Base-by-base conservation (phyloP, 2,113 vertebrate species). In the Phrynosoma blainvillii region DNA sequence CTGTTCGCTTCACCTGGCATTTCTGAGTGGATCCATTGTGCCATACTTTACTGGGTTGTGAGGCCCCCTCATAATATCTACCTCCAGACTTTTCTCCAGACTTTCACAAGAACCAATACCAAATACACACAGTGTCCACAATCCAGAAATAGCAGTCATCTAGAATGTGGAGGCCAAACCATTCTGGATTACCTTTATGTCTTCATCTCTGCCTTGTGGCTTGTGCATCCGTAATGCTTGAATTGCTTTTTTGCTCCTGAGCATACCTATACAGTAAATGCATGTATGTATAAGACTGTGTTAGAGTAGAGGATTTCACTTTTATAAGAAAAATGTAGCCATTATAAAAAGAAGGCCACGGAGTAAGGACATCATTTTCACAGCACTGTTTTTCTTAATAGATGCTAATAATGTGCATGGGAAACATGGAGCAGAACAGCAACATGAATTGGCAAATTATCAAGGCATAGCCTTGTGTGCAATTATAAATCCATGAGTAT, bases 401-500 rank as follows among this genome's bases (percentile, higher is more conserved):
- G 83, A 83, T 83, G 81, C 11, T 88, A 88, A 88, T 70, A 54
- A 77, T 1, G 25, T 88, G 65, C 81, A 88, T 88, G 87, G 80
- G 87, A 88, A 88, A 88, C 47, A 78, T 56, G 65, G 87, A 88
- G 74, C 42, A 70, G 14, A 78, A 62, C 81, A 88, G 30, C 82
- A 77, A 56, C 62, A 32, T 77, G 20, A 76, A 23, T 27, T 88
- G 81, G 87, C 87, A 84, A 54, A 68, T 84, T 78, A 56, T 88
- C 87, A 88, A 88, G 73, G n/a, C 80, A 70, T 66, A 77, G 74
- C 62, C 59, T 88, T 36, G 62, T 88, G 77, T 88, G 87, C 65
- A 83, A 88, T 88, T 88, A 88, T 56, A 88, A 88, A 84, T 88
- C 87, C 81, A 84, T 84, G 87, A 88, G 81, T 73, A 77, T 88